These are phyloP conservation scores for Tachina fera DNA, from an alignment of 2,888 invertebrate genomes.

Conservation along the genomic window DNA sequence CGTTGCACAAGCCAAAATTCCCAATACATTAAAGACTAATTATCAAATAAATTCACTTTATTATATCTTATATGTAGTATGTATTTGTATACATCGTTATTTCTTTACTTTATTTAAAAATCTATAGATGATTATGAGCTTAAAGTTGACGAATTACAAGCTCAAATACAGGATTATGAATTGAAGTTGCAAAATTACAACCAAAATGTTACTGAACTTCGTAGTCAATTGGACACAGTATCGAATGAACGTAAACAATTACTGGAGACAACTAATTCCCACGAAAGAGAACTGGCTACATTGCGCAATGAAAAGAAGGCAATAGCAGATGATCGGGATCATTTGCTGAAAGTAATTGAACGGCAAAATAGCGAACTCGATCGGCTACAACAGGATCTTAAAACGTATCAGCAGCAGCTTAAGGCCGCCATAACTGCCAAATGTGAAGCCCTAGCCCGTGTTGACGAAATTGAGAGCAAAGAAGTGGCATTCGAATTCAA, in stretches of 20 bases:
- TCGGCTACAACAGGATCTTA: conserved; percentile 87
- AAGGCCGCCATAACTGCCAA: conserved; percentile 90
- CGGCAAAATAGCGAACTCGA: conserved; percentile 89
- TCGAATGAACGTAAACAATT: conserved; percentile 87
- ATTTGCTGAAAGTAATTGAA: conserved; percentile 88
- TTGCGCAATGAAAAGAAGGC: conserved; percentile 88
- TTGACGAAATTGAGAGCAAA: conserved; percentile 91
- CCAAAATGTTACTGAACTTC: conserved; percentile 86
- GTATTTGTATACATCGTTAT: neutral
- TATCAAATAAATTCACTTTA: neutral
- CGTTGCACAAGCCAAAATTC: neutral
- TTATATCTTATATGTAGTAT: neutral
- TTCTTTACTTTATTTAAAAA: neutral
- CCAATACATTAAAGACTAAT: too few species aligned
- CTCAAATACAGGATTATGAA: conserved; percentile 86
- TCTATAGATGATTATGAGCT: conserved; percentile 77
- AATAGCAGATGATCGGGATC: conserved; percentile 90
- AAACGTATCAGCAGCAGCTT: conserved; percentile 88
- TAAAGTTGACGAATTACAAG: conserved; percentile 84
- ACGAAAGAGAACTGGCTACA: conserved; percentile 87
- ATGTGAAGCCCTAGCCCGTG: conserved; percentile 91
- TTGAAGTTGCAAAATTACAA: conserved; percentile 86
- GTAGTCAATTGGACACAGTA: conserved; percentile 86
- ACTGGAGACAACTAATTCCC: conserved; percentile 85
- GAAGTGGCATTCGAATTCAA: conserved; percentile 91